Evolutionary conservation across 1,140 invertebrate genomes (phyloP).

Genomic region (Prorops nasuta): DNA sequence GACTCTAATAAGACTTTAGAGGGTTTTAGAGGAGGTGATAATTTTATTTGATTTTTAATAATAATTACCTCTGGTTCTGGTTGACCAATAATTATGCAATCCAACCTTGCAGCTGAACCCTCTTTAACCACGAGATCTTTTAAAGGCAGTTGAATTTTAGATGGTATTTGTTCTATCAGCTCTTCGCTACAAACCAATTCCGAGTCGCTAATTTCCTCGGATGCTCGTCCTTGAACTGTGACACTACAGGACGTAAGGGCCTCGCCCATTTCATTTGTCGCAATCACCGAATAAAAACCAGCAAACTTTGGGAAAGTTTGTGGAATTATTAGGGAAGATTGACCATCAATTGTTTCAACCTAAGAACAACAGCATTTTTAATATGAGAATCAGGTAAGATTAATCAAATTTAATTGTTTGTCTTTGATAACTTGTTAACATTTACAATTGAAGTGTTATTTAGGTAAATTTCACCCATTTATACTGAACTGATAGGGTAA

Average conservation of each 20-base stretch:
- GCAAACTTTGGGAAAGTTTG: conserved; percentile 71
- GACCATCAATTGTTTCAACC: conserved; percentile 62
- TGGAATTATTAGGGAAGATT: conserved; percentile 64
- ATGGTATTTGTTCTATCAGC: conserved; percentile 71
- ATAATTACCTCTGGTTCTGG: conserved; percentile 75
- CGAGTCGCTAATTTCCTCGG: conserved; percentile 72
- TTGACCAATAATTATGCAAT: conserved; percentile 80
- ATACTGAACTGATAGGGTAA: no score
- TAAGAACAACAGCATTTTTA: conserved; percentile 49
- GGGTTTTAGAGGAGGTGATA: no score
- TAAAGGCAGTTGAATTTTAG: conserved; percentile 70
- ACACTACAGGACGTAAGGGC: conserved; percentile 64
- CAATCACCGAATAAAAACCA: conserved; percentile 66
- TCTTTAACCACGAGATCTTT: conserved; percentile 70
- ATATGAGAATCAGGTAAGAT: no score
- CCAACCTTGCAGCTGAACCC: conserved; percentile 69
- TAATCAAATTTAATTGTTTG: no score
- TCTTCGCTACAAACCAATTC: conserved; percentile 65
- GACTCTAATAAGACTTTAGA: no score
- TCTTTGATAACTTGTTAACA: no score
- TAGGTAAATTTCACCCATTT: no score
- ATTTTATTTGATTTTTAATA: no score
- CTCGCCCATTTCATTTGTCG: conserved; percentile 67
- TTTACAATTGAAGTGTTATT: no score
- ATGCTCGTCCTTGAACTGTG: conserved; percentile 69